Conservation (phyloP, 2,113 vertebrate genomes). For the Pachypanchax playfairii region DNA sequence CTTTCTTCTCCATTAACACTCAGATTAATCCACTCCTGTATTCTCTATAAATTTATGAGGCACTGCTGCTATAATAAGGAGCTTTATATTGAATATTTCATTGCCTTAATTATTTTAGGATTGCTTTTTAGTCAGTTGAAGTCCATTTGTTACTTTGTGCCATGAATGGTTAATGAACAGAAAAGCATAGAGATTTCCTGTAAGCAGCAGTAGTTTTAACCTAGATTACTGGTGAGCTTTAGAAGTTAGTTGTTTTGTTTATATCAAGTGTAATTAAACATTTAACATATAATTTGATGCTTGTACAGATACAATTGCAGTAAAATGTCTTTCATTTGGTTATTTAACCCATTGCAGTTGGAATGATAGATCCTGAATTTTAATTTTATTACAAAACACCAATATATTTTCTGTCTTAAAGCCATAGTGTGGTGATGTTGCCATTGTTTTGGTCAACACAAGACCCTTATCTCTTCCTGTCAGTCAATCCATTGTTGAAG, state of each 20-base stretch:
- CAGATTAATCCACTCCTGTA: slow-evolving; percentile 65
- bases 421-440: slow-evolving; percentile 15
- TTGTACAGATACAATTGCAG: neutral
- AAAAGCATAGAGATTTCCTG: slow-evolving; percentile 32
- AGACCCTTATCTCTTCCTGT: slow-evolving; percentile 72
- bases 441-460: slow-evolving; percentile 67
- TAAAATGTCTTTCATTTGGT: neutral
- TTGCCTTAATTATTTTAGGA: slow-evolving; percentile 73
- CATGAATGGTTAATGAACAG: slow-evolving; percentile 58
- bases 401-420: slow-evolving; percentile 11
- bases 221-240: slow-evolving; percentile 19
- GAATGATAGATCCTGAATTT: slow-evolving; percentile 1
- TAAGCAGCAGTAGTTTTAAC: slow-evolving; percentile 5
- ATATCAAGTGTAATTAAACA: neutral
- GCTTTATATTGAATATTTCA: slow-evolving; percentile 77
- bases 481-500: slow-evolving; percentile 74
- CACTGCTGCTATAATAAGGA: slow-evolving; percentile 71
- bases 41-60: slow-evolving; percentile 68
- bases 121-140: slow-evolving; percentile 46
- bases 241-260: slow-evolving; percentile 20
- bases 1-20: slow-evolving; percentile 62
- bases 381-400: neutral
- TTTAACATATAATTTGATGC: neutral
- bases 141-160: slow-evolving; percentile 61
- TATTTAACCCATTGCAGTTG: neutral